A percentile compares a stretch with the other conserved stretches of the same genome.
Conservation (phyloP, 2,797 vertebrate genomes). For the Graptemys geographica region DNA sequence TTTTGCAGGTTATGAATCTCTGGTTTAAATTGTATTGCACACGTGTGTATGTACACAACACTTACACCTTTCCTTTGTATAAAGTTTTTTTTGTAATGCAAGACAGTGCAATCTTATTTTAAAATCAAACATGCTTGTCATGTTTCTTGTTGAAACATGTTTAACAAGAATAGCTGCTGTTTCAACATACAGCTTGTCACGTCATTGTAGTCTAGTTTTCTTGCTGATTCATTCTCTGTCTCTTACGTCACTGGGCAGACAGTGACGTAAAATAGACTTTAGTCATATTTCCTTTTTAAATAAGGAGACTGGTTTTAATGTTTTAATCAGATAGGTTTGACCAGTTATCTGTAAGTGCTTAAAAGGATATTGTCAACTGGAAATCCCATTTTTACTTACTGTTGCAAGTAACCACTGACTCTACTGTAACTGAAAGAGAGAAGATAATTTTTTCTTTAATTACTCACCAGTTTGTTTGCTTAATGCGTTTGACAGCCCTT, state of each 20-base stretch:
- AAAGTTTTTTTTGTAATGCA: neutral
- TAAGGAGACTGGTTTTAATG: neutral
- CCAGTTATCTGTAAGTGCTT: neutral
- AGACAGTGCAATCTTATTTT: neutral
- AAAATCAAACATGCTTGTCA: neutral
- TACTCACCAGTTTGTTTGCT: neutral
- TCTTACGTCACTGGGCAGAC: neutral
- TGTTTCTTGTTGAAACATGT: neutral
- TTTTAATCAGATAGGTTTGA: neutral
- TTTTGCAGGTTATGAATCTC: neutral
- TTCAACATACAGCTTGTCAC: neutral
- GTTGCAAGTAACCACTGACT: neutral
- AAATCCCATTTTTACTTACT: neutral
- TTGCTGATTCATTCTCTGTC: neutral
- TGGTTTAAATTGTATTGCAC: neutral
- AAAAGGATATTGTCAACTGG: neutral
- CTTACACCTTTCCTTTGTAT: neutral
- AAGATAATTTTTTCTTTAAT: neutral
- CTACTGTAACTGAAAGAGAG: neutral
- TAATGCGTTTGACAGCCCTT: accelerated
- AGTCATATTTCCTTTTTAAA: neutral
- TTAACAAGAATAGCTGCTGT: neutral
- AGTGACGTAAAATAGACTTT: neutral
- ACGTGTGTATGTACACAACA: neutral
- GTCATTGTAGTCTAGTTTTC: neutral